Conservation (phyloP, 2,888 invertebrate genomes). For the Tromatobia lineatoria region DNA sequence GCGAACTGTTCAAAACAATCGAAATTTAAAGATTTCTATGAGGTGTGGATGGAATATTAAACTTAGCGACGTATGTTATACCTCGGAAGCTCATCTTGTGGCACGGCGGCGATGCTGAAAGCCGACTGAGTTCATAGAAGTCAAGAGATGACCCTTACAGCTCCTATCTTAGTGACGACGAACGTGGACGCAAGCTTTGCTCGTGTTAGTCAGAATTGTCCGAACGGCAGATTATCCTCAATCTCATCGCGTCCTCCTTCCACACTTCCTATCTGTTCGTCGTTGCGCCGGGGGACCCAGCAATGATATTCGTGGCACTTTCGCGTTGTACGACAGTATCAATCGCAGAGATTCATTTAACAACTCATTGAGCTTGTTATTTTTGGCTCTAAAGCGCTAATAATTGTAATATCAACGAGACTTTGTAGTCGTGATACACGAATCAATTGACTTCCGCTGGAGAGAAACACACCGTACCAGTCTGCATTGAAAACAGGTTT, state of each 20-base stretch:
- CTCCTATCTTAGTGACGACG: constrained; percentile 78
- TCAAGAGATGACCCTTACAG: constrained; percentile 83
- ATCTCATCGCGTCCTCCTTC: constrained; percentile 74
- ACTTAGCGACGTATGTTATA: neutral
- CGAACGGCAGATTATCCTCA: constrained; percentile 78
- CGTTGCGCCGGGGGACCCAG: neutral
- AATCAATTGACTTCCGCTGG: constrained; percentile 27
- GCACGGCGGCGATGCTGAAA: constrained; percentile 76
- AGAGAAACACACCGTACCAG: neutral
- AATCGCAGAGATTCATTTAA: constrained; percentile 12
- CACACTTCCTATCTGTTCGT: constrained; percentile 57
- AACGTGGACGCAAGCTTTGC: constrained; percentile 69
- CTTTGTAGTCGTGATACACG: constrained; percentile 13
- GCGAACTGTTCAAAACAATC: neutral
- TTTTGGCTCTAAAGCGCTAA: constrained; percentile 9
- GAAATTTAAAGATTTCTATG: neutral
- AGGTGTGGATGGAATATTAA: neutral
- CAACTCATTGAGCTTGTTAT: constrained; percentile 19
- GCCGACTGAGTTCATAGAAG: constrained; percentile 80
- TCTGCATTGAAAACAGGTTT: constrained; percentile 10
- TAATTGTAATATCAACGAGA: constrained; percentile 6
- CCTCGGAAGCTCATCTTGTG: constrained; percentile 76
- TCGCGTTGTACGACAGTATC: constrained; percentile 1
- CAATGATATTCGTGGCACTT: constrained; percentile 20
- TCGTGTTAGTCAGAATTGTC: constrained; percentile 78